phyloP scores from a whole-genome alignment of 2,113 vertebrate genomes.

The Fulmarus glacialis region DNA sequence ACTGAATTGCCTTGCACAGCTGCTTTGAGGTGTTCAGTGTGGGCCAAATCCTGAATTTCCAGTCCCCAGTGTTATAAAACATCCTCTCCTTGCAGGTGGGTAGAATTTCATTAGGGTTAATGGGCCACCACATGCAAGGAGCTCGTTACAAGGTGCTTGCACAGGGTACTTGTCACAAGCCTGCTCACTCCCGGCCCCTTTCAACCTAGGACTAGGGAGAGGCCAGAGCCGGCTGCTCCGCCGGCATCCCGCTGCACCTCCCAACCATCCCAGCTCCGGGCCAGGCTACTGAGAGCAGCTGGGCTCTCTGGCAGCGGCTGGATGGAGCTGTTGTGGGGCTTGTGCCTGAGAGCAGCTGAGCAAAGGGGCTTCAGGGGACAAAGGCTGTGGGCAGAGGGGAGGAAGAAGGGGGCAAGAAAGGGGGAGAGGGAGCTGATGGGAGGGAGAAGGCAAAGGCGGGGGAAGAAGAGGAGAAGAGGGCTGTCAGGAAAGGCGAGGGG shows the following conservation, averaged over 20 bases:
- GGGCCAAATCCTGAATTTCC: background rate
- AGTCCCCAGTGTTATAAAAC: background rate
- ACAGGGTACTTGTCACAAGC: fast-evolving
- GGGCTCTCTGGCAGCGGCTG: fast-evolving
- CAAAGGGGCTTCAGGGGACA: background rate
- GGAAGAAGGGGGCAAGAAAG: too few species aligned
- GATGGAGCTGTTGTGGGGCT: background rate
- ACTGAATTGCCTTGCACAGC: background rate
- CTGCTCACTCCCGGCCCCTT: background rate
- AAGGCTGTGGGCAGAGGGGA: background rate
- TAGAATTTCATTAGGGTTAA: background rate
- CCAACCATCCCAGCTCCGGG: fast-evolving
- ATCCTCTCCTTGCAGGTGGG: background rate
- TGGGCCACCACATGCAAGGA: background rate
- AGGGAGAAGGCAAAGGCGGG: background rate
- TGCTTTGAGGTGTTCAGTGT: background rate
- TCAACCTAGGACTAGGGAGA: background rate
- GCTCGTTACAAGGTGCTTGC: background rate
- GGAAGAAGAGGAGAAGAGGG: background rate
- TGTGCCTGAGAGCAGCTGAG: background rate
- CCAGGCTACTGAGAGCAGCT: background rate
- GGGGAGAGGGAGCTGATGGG: background rate
- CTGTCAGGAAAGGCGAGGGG: background rate
- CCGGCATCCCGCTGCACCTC: background rate
- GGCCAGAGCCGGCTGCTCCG: background rate